Evolutionary conservation across 1,140 invertebrate species (phyloP).

Genomic region (Drosophila melanogaster): Release_6_plus_ISO1_MT NC_004354.4:17453501-17454000

Average conservation of each 20-base stretch:
- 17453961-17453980: neutral
- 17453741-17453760: neutral
- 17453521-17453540: constrained; percentile 51
- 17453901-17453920: neutral
- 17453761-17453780: neutral
- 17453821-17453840: constrained; percentile 6
- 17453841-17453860: constrained; percentile 31
- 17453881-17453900: constrained; percentile 5
- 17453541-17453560: constrained; percentile 47
- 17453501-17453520: constrained; percentile 43
- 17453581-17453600: constrained; percentile 80
- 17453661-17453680: constrained; percentile 50
- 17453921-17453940: neutral
- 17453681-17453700: constrained; percentile 50
- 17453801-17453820: constrained; percentile 6
- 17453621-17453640: constrained; percentile 68
- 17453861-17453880: constrained; percentile 31
- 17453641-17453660: constrained; percentile 12
- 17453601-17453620: constrained; percentile 76
- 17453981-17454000: neutral
- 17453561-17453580: constrained; percentile 28
- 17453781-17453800: constrained; percentile 6
- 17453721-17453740: constrained; percentile 57
- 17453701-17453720: constrained; percentile 68
- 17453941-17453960: neutral